These are phyloP conservation scores for Lepetodrilus schrolli DNA, from an alignment of 2,888 invertebrate species.

Conservation along the genomic window DNA sequence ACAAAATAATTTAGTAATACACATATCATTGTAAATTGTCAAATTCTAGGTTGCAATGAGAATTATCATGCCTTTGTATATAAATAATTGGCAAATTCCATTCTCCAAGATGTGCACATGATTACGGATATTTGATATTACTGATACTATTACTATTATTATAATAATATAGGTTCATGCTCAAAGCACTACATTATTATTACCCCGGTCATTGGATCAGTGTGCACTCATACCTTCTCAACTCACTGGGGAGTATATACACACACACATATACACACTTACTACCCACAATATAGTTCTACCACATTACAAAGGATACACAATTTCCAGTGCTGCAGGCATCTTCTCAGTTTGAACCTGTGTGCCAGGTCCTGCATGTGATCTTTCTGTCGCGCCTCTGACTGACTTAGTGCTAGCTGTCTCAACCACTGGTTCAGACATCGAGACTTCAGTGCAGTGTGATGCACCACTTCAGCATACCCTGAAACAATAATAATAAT, in stretches of 20 bases:
- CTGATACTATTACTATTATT: no score
- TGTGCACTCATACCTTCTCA: no score
- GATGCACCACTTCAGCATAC: slow-evolving; percentile 48
- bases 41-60: no score
- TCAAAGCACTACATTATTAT: no score
- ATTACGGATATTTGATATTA: neutral
- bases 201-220: no score
- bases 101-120: neutral
- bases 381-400: slow-evolving; percentile 52
- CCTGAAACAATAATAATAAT: slow-evolving; percentile 40
- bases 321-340: slow-evolving; percentile 60
- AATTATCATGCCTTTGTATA: neutral
- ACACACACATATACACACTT: no score
- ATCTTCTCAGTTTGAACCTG: slow-evolving; percentile 50
- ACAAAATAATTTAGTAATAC: neutral
- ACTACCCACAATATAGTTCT: no score
- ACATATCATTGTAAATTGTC: neutral
- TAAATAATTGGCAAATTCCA: neutral
- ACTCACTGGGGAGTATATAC: no score
- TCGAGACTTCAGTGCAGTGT: slow-evolving; percentile 42
- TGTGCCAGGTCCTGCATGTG: slow-evolving; percentile 52
- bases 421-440: slow-evolving; percentile 54
- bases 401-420: slow-evolving; percentile 43
- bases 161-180: no score
- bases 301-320: no score